Conservation (phyloP, 2,888 invertebrate genomes). For the Pheosia gnoma region DNA sequence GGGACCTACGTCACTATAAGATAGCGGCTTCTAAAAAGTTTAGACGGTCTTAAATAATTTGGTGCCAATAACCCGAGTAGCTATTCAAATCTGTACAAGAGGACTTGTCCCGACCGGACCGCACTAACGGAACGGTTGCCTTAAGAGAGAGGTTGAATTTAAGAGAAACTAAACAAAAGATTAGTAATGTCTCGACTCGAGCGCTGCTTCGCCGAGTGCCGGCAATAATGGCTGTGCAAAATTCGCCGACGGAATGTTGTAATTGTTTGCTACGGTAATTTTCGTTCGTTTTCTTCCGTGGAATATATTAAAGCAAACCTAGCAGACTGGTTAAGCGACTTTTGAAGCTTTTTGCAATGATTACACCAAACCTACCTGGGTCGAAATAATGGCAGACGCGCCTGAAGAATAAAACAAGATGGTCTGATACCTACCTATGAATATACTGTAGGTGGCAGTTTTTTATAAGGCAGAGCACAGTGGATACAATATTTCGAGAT, state of each 20-base stretch:
- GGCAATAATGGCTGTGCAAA: constrained; percentile 4
- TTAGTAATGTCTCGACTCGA: constrained; percentile 24
- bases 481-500: too few species aligned
- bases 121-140: neutral
- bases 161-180: constrained; percentile 40
- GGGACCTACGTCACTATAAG: too few species aligned
- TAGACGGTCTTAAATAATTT: too few species aligned
- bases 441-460: too few species aligned
- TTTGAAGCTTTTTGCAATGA: neutral
- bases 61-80: too few species aligned
- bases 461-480: too few species aligned
- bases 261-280: constrained; percentile 4
- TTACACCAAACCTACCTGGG: neutral
- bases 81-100: too few species aligned
- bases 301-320: neutral
- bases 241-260: constrained; percentile 5
- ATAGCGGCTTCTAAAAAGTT: too few species aligned
- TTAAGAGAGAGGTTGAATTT: too few species aligned
- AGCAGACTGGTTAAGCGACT: neutral
- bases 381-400: too few species aligned
- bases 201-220: neutral
- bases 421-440: too few species aligned
- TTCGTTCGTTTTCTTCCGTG: neutral
- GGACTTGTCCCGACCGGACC: neutral
- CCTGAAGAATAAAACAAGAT: too few species aligned